Percentiles rank a stretch among this genome's conserved stretches.
Conservation (phyloP, 1,140 invertebrate species). For the Schlechtendalia chinensis region DNA sequence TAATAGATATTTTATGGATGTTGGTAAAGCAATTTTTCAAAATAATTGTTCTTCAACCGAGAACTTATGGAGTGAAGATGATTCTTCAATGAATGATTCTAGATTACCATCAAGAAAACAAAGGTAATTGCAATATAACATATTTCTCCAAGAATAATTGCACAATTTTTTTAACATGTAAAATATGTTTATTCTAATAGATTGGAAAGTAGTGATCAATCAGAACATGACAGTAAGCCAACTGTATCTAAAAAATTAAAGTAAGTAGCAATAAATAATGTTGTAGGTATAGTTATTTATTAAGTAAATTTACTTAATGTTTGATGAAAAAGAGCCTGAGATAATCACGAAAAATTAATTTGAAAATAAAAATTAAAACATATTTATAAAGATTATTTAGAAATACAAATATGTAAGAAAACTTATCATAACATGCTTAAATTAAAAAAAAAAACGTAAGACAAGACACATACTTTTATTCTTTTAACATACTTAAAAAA, state of each 20-base stretch:
- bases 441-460: too few relatives aligned
- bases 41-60: constrained; percentile 38
- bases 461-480: too few relatives aligned
- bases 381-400: too few relatives aligned
- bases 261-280: constrained; percentile 11
- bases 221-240: not conserved
- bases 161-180: not conserved
- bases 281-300: too few relatives aligned
- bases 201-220: not conserved
- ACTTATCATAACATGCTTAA: too few relatives aligned
- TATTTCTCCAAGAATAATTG: not conserved
- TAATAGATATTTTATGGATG: constrained; percentile 42
- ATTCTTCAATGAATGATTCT: not conserved
- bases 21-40: constrained; percentile 21
- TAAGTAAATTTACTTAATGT: too few relatives aligned
- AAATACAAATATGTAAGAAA: too few relatives aligned
- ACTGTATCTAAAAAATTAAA: not conserved
- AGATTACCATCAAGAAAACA: not conserved
- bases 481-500: too few relatives aligned
- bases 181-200: not conserved
- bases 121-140: not conserved
- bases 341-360: too few relatives aligned
- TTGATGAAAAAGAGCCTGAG: too few relatives aligned
- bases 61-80: constrained; percentile 15
- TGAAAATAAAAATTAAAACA: too few relatives aligned